phyloP scores from a whole-genome alignment of 2,888 invertebrate species.

The Drosophila picticornis region DNA sequence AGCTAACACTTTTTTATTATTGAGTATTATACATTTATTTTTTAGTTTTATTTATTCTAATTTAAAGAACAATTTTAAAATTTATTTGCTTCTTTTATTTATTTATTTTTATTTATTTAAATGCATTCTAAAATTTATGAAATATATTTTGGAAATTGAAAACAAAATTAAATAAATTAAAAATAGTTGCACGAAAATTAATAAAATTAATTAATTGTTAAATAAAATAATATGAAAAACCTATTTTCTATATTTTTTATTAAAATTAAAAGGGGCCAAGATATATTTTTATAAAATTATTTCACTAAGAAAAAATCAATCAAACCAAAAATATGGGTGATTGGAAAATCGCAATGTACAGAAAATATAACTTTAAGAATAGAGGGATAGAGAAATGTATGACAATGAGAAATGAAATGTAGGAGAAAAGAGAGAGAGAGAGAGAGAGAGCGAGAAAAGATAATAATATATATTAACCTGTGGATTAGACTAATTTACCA shows the following conservation, averaged over 20 bases:
- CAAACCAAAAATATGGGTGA: background rate
- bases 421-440: background rate
- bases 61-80: accelerated
- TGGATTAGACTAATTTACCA: background rate
- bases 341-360: background rate
- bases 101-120: background rate
- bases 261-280: background rate
- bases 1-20: background rate
- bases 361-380: background rate
- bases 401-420: background rate
- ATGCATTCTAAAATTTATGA: background rate
- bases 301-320: background rate
- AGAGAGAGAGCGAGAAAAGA: background rate
- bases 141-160: too few relatives aligned
- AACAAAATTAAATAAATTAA: background rate
- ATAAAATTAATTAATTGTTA: background rate
- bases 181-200: background rate
- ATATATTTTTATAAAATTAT: too few relatives aligned
- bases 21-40: background rate
- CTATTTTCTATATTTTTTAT: background rate
- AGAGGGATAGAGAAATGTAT: background rate
- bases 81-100: background rate
- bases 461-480: background rate
- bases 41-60: background rate
- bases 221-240: background rate